A percentile compares a stretch with the other conserved stretches of the same genome.
Evolutionary conservation across 2,797 vertebrate genomes (phyloP).

Genomic region (Triplophysa yarkandensis): DNA sequence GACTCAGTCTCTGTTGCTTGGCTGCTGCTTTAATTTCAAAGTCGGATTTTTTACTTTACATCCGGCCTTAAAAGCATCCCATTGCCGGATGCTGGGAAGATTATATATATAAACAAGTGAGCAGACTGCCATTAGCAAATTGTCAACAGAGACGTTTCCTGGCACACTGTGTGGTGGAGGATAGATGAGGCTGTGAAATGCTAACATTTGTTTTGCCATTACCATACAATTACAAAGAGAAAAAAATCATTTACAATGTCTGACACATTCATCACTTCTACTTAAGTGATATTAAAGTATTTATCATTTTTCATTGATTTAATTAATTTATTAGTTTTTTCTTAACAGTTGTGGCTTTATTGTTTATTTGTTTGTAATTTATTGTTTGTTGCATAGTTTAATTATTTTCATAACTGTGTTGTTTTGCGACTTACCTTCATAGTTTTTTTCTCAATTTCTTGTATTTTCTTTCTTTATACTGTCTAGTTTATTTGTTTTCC

Average conservation of each 20-base stretch:
- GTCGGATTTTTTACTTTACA: background rate
- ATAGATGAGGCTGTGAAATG: background rate
- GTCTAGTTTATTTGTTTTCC: too few species aligned
- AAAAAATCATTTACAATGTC: background rate
- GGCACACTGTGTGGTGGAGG: background rate
- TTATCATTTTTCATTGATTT: too few species aligned
- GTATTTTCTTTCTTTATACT: too few species aligned
- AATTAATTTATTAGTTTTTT: background rate
- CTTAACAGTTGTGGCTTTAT: too few species aligned
- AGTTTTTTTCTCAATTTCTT: background rate
- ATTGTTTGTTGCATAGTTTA: too few species aligned
- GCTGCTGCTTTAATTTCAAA: background rate
- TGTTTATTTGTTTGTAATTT: too few species aligned
- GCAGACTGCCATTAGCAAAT: background rate
- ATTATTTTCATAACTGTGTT: too few species aligned
- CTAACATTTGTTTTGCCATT: background rate
- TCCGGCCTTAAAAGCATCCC: background rate
- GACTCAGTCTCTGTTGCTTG: conserved; percentile 4
- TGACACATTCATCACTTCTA: background rate
- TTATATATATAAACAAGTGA: background rate
- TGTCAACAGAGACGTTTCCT: background rate
- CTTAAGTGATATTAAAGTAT: too few species aligned
- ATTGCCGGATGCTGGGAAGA: background rate
- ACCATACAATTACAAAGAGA: background rate
- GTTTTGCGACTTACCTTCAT: background rate